Percentiles rank a stretch among this genome's conserved stretches.
These are phyloP conservation scores for Rhaphigaster nebulosa DNA, from an alignment of 2,888 invertebrate species.

Conservation along the genomic window DNA sequence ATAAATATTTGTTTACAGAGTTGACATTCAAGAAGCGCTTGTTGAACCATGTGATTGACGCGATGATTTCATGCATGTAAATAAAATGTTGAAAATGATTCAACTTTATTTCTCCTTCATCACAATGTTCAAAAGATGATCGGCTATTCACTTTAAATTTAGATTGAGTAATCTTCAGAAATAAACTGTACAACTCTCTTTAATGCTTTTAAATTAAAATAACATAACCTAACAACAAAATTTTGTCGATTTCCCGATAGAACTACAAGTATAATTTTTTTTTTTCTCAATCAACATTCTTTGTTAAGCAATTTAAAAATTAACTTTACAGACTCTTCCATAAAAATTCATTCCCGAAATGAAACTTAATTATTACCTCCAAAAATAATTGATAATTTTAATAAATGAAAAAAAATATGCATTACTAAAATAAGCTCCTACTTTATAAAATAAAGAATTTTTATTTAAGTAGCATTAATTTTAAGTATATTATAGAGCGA, in stretches of 20 bases:
- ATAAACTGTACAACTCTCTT: not conserved
- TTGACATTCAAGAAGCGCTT: not conserved
- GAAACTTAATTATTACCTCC: not conserved
- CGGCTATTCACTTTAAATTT: not conserved
- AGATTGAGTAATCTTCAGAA: not conserved
- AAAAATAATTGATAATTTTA: no score
- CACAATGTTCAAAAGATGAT: not conserved
- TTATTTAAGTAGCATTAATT: not conserved
- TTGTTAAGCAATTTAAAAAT: not conserved
- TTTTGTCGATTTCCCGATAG: no score
- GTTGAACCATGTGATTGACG: no score
- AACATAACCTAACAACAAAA: no score
- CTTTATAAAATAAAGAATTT: not conserved
- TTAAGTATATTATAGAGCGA: not conserved
- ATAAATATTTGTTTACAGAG: not conserved
- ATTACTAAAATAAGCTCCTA: not conserved
- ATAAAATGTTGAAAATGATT: not conserved
- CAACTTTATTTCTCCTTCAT: not conserved
- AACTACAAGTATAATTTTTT: no score
- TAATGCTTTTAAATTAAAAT: not conserved
- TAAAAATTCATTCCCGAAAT: not conserved
- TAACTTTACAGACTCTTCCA: not conserved
- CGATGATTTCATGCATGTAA: not conserved
- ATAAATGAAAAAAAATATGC: not conserved
- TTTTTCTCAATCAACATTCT: no score